A percentile compares a stretch with the other conserved stretches of the same genome.
Conservation (phyloP, 2,113 vertebrate genomes). For the Vireo altiloquus region DNA sequence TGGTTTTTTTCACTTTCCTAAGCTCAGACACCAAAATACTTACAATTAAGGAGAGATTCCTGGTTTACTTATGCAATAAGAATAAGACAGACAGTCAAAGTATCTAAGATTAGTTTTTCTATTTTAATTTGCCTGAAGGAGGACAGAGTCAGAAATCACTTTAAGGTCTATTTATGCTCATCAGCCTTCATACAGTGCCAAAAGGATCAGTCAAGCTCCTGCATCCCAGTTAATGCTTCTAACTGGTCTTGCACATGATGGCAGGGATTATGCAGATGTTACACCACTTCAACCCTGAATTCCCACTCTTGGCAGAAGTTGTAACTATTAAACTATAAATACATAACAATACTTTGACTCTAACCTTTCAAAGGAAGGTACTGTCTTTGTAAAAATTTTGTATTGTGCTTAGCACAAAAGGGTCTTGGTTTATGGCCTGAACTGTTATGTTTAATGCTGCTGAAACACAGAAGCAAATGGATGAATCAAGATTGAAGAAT, state of each 20-base stretch:
- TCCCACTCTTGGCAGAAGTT: not conserved
- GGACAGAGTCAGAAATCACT: not conserved
- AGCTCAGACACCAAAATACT: not conserved
- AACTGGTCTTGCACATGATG: not conserved
- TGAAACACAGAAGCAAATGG: not conserved
- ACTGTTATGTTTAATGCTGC: not conserved
- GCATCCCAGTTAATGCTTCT: not conserved
- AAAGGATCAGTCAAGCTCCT: not conserved
- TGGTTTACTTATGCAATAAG: not conserved
- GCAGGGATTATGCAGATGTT: not conserved
- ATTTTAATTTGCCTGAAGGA: not conserved
- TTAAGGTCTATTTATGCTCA: not conserved
- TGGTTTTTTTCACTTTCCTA: not conserved
- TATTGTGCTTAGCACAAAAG: not conserved
- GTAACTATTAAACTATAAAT: not conserved
- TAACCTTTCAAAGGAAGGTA: not conserved
- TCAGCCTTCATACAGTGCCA: not conserved
- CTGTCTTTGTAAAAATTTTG: not conserved
- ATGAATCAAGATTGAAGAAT: not conserved
- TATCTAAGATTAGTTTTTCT: not conserved
- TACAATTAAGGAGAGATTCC: not conserved
- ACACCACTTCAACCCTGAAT: not conserved
- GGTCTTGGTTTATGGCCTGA: not conserved
- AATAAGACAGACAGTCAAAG: not conserved
- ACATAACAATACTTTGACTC: rapidly evolving